phyloP scores from a whole-genome alignment of 1,140 invertebrate genomes.

The Drosophila serrata region DNA sequence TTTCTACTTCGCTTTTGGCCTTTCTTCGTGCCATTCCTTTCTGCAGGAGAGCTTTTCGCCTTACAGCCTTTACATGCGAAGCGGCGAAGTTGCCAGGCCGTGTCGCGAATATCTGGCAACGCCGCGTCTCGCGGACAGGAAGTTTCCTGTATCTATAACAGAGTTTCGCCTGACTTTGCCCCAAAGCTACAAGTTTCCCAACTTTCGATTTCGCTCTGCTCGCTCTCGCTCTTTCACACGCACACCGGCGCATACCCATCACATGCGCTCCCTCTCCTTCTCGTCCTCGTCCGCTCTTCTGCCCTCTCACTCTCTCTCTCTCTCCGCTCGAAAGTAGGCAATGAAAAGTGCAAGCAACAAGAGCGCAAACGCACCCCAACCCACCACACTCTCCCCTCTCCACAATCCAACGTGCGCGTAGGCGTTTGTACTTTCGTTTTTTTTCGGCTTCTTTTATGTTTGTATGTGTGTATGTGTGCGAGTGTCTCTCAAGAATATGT shows the following conservation, averaged over 20 bases:
- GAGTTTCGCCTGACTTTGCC: conserved; percentile 39
- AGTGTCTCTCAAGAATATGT: conserved; percentile 53
- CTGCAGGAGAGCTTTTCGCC: conserved; percentile 64
- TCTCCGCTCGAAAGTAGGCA: conserved; percentile 69
- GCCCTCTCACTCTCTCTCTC: conserved; percentile 2
- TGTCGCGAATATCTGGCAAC: conserved; percentile 57
- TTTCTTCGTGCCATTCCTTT: conserved; percentile 29
- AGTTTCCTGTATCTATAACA: conserved; percentile 76
- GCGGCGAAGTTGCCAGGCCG: conserved; percentile 19
- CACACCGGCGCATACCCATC: conserved; percentile 19
- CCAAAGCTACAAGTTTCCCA: conserved; percentile 65
- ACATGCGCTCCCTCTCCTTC: not conserved
- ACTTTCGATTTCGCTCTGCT: conserved; percentile 41
- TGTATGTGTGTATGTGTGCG: not conserved
- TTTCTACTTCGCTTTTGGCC: conserved; percentile 18
- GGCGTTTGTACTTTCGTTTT: conserved; percentile 60
- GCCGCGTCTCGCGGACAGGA: conserved; percentile 31
- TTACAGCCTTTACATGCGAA: conserved; percentile 53
- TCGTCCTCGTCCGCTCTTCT: not conserved
- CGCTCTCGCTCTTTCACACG: conserved; percentile 10
- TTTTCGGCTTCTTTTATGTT: conserved; percentile 10
- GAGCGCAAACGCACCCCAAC: conserved; percentile 67
- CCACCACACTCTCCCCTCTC: conserved; percentile 3
- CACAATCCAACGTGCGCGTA: not conserved
- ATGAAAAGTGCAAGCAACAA: conserved; percentile 58